Percentiles rank a stretch among this genome's conserved stretches.
phyloP scores from a whole-genome alignment of 2,797 vertebrate genomes.

The Fistularia commersonii region DNA sequence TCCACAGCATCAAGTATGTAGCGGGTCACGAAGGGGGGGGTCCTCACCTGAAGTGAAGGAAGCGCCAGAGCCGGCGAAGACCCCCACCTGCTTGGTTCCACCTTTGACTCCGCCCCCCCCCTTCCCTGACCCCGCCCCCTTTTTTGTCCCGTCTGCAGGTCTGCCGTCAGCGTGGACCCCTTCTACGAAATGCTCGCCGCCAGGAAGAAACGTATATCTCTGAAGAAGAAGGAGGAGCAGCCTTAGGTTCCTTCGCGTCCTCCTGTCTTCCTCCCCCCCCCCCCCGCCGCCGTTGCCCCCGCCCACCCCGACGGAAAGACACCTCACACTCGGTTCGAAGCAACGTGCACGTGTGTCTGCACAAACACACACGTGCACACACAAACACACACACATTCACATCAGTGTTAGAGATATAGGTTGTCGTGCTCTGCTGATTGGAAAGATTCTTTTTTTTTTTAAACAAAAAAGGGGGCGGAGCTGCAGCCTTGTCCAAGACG shows the following conservation, averaged over 20 bases:
- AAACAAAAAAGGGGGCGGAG: neutral
- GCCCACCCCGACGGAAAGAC: conserved; percentile 18
- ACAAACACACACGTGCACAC: no score
- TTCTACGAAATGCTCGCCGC: conserved; percentile 95
- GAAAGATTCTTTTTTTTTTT: neutral
- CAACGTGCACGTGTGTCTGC: no score
- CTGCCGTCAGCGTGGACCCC: conserved; percentile 90
- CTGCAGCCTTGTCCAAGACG: neutral
- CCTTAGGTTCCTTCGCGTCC: conserved; percentile 51
- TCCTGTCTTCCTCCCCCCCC: conserved; percentile 14
- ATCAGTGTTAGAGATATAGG: no score
- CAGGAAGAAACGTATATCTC: conserved; percentile 91
- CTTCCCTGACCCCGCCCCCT: no score
- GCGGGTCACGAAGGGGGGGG: no score
- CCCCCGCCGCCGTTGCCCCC: conserved; percentile 30
- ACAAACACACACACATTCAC: no score
- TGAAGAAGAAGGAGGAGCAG: conserved; percentile 92
- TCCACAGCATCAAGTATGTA: conserved; percentile 91
- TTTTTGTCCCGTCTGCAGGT: no score
- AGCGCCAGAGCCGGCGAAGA: no score
- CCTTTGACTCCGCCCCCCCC: no score
- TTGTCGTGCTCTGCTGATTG: conserved; percentile 1
- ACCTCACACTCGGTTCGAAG: conserved; percentile 17
- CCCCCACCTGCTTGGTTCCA: no score
- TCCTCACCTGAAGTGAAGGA: no score